phyloP scores from a whole-genome alignment of 2,113 vertebrate species.

The Hymenochirus boettgeri region DNA sequence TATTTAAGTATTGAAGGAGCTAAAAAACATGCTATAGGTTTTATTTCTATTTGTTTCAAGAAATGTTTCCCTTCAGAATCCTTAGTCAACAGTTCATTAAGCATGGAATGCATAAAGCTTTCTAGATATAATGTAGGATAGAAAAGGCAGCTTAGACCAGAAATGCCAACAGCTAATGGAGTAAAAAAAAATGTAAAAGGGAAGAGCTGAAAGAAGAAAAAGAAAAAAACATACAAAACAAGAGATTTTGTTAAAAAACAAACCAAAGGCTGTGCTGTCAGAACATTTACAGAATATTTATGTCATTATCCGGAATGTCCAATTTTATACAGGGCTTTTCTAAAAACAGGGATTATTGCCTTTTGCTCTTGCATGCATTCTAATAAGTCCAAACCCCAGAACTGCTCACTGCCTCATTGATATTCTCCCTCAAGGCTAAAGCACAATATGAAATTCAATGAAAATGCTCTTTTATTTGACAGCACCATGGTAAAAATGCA shows the following conservation, averaged over 20 bases:
- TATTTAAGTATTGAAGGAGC: conserved; percentile 25
- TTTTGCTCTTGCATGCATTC: conserved; percentile 1
- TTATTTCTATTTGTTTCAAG: conserved; percentile 39
- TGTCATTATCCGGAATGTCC: conserved; percentile 8
- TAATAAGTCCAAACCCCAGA: conserved; percentile 45
- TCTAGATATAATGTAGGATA: conserved; percentile 40
- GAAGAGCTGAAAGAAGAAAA: conserved; percentile 28
- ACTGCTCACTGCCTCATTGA: conserved; percentile 49
- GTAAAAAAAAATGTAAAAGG: conserved; percentile 32
- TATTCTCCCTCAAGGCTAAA: conserved; percentile 50
- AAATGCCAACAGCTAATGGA: conserved; percentile 43
- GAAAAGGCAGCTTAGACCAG: conserved; percentile 40
- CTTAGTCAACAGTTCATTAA: conserved; percentile 43
- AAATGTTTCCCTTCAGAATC: conserved; percentile 43
- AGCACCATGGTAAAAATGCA: conserved; percentile 53
- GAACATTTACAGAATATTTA: conserved; percentile 18
- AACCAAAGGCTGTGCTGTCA: conserved; percentile 17
- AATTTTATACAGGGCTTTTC: conserved; percentile 31
- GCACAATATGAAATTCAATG: conserved; percentile 50
- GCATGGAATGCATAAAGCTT: conserved; percentile 42
- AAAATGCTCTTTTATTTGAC: conserved; percentile 51
- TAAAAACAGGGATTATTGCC: conserved; percentile 36
- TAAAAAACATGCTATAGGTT: conserved; percentile 28
- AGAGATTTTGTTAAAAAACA: conserved; percentile 13
- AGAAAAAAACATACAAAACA: conserved; percentile 23